These are phyloP conservation scores for Noctuana brunneofusca DNA, from an alignment of 2,888 invertebrate genomes.

Conservation along the genomic window DNA sequence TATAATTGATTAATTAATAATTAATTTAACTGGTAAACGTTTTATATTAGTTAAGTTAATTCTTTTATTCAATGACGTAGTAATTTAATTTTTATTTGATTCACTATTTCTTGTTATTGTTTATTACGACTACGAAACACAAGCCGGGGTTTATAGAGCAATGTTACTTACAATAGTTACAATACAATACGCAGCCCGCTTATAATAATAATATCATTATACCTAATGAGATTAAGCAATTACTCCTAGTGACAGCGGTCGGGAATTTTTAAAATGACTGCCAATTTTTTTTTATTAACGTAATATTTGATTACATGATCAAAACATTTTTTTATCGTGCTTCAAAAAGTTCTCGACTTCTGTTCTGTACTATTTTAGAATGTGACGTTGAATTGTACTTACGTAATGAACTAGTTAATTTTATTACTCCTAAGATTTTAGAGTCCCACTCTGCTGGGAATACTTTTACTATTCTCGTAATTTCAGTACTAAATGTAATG, in stretches of 20 bases:
- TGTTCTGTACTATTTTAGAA: conserved; percentile 25
- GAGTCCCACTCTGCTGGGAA: conserved; percentile 28
- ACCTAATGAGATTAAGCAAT: background rate
- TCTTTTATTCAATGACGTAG: conserved; percentile 11
- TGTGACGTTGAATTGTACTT: conserved; percentile 46
- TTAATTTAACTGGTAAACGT: background rate
- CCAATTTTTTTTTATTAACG: background rate
- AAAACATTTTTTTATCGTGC: background rate
- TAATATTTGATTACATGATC: no score
- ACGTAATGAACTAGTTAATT: conserved; percentile 38
- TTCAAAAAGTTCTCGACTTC: background rate
- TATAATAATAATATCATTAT: background rate
- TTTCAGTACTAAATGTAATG: conserved; percentile 1
- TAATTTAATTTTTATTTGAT: conserved; percentile 11
- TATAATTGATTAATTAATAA: no score
- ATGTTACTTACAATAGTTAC: conserved; percentile 46
- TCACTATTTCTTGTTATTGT: background rate
- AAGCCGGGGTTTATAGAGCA: conserved; percentile 53
- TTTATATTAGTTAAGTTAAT: conserved; percentile 2
- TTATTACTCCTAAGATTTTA: conserved; percentile 37
- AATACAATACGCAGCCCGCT: background rate
- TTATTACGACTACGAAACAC: conserved; percentile 29
- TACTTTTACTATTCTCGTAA: conserved; percentile 5
- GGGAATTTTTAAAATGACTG: background rate
- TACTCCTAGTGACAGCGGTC: background rate